These are phyloP conservation scores for Cinara cedri DNA, from an alignment of 2,888 invertebrate species.

Conservation along the genomic window DNA sequence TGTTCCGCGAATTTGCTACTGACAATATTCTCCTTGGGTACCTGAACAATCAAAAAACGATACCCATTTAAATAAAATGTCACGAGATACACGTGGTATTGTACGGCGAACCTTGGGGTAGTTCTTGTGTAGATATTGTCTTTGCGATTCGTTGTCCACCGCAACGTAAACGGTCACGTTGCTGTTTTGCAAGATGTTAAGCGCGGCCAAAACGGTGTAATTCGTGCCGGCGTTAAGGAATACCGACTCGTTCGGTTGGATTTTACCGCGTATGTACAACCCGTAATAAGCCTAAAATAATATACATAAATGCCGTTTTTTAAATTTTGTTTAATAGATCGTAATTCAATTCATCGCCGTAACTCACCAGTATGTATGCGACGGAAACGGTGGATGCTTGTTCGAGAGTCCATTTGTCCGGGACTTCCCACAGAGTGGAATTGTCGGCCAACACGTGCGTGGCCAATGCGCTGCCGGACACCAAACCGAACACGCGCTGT, in stretches of 20 bases:
- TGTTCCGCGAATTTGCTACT: constrained; percentile 91
- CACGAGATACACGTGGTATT: not conserved
- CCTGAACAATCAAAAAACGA: too few species aligned
- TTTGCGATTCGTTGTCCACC: constrained; percentile 85
- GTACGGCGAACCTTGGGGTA: constrained; percentile 71
- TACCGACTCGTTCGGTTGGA: constrained; percentile 81
- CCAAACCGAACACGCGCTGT: constrained; percentile 88
- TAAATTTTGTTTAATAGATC: not conserved
- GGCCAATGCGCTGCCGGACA: constrained; percentile 86
- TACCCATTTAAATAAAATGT: too few species aligned
- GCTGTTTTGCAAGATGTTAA: constrained; percentile 86
- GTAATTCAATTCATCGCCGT: not conserved
- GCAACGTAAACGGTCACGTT: constrained; percentile 91
- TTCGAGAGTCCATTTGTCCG: constrained; percentile 84
- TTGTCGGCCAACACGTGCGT: constrained; percentile 84
- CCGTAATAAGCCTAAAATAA: constrained; percentile 78
- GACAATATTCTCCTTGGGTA: constrained; percentile 81
- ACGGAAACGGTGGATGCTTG: constrained; percentile 93
- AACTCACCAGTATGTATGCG: constrained; percentile 82
- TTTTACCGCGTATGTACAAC: constrained; percentile 81
- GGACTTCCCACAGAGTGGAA: constrained; percentile 87
- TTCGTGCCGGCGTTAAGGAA: constrained; percentile 94
- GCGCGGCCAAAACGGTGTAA: constrained; percentile 96
- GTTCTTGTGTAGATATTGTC: constrained; percentile 81
- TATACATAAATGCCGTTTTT: not conserved